Evolutionary conservation across 2,113 vertebrate species (phyloP).

Genomic region (Lathamus discolor): DNA sequence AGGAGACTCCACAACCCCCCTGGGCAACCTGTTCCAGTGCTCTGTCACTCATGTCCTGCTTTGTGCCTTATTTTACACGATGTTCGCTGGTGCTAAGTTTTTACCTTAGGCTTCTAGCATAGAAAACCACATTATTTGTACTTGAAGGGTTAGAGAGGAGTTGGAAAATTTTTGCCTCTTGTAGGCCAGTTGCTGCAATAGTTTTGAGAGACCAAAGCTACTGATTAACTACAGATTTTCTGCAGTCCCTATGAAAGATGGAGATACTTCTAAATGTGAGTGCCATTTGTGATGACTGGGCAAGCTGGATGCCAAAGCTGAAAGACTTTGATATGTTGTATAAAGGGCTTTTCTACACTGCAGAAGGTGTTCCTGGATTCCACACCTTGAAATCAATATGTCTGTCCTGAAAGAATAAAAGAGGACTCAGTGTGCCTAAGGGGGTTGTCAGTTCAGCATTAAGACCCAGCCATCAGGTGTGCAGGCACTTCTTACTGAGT

Average conservation of each 20-base stretch:
- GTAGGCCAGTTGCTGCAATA: background rate
- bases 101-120: background rate
- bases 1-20: too few relatives aligned
- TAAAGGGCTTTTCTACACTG: background rate
- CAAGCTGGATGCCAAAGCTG: background rate
- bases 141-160: background rate
- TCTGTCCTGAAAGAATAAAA: background rate
- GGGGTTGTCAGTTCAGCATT: background rate
- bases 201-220: background rate
- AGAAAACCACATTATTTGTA: background rate
- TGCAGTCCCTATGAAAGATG: background rate
- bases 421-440: background rate
- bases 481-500: background rate
- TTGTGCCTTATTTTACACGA: background rate
- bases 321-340: background rate
- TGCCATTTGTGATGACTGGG: background rate
- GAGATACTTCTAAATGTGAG: background rate
- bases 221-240: background rate
- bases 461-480: background rate
- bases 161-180: background rate
- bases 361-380: background rate
- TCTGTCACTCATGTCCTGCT: too few relatives aligned
- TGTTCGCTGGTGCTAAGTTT: background rate
- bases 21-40: too few relatives aligned
- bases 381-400: background rate